Evolutionary conservation across 2,888 invertebrate genomes (phyloP), one percentile per base, ranked within the genome.

Genomic region (Andricus quercusramuli): DNA sequence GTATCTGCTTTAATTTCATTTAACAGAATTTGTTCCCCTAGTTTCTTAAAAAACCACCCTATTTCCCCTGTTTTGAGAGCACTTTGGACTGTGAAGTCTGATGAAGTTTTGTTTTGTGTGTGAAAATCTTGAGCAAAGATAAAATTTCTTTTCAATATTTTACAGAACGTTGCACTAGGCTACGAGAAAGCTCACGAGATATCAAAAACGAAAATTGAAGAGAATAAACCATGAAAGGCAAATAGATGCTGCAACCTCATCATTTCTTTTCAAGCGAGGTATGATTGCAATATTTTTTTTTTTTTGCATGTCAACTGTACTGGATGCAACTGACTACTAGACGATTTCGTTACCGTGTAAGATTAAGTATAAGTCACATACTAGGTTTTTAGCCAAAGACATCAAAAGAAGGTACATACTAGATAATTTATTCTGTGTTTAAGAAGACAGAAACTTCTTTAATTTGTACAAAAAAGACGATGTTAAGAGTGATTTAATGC

Each of bases 331-430:
- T 74, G 70, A 56, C 56, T 51, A 74, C 17, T n/a, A 47, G 51
- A 82, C 80, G 80, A 82, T 44, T 79, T 70, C 77, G 85, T 88
- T 85, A 88, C 83, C 82, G 32, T 80, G 76, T 80, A 77, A 79
- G 37, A 81, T 77, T 83, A 81, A 82, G 74, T 83, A 78, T 82
- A 83, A 82, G 77, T 83, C 80, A 83, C 85, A 82, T 83, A 86
- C 85, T 86, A 81, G 81, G 85, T 88, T 82, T 85, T 86, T 89
- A 90, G 90, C 90, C 90, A 90, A 90, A 90, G 90, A 90, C 85
- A 86, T 87, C 86, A 89, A 77, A 80, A n/a, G 80, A 81, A 64
- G 77, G 78, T 86, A 86, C 80, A 81, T 77, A 79, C 80, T 85
- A 82, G 79, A 83, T 85, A 86, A 81, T 83, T 86, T 74, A 77